Evolutionary conservation across 2,797 vertebrate genomes (phyloP).

Genomic region (Parambassis ranga): DNA sequence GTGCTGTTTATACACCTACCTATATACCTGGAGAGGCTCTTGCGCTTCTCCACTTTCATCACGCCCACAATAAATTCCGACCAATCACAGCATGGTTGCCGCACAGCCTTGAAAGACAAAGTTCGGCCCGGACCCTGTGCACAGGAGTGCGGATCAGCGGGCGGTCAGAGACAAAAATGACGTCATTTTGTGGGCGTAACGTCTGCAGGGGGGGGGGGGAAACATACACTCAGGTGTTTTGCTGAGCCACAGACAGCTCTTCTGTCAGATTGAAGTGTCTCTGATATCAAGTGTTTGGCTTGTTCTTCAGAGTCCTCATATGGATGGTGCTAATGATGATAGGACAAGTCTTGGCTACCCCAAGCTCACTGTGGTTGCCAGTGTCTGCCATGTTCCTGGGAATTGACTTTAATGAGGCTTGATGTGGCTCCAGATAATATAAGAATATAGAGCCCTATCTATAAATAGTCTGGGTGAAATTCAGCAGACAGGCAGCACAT

Average conservation of each 20-base stretch:
- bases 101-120: too few species aligned
- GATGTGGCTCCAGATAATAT: slow-evolving; percentile 41
- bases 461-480: slow-evolving; percentile 51
- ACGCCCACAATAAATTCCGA: too few species aligned
- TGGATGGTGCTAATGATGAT: slow-evolving; percentile 2
- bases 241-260: not conserved
- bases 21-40: too few species aligned
- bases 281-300: slow-evolving; percentile 16
- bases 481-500: slow-evolving; percentile 10
- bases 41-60: too few species aligned
- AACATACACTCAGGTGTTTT: not conserved
- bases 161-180: too few species aligned
- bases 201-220: too few species aligned
- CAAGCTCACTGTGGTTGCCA: not conserved
- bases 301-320: not conserved
- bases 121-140: too few species aligned
- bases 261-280: not conserved
- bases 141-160: too few species aligned
- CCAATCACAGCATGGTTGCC: too few species aligned
- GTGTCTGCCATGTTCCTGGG: slow-evolving; percentile 15
- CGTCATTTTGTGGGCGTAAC: too few species aligned
- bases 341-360: not conserved
- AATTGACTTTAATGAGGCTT: slow-evolving; percentile 47
- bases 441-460: slow-evolving; percentile 23
- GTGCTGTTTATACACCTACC: too few species aligned